Evolutionary conservation across 2,113 vertebrate species (phyloP).

Genomic region (Maccullochella peelii): DNA sequence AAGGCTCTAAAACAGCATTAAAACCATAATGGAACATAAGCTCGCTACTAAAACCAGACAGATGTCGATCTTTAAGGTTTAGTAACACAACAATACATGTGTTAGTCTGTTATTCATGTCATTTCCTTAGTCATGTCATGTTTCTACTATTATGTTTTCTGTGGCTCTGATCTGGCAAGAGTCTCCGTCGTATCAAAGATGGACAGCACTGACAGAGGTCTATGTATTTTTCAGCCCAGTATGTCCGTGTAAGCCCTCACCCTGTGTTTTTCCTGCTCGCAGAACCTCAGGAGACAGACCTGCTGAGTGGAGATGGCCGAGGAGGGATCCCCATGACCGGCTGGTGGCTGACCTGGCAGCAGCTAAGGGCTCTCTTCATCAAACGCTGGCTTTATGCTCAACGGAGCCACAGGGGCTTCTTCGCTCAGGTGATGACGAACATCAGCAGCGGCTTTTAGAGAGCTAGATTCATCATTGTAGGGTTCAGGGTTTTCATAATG

Average conservation of each 20-base stretch:
- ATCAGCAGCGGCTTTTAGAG: not conserved
- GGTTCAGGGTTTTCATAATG: not conserved
- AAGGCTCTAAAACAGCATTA: too few species aligned
- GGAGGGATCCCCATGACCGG: slow-evolving; percentile 69
- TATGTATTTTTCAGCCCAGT: not conserved
- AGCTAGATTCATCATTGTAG: not conserved
- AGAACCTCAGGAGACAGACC: slow-evolving; percentile 84
- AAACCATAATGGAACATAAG: not conserved
- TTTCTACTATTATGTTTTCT: not conserved
- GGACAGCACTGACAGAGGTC: not conserved
- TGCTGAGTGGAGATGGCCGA: slow-evolving; percentile 67
- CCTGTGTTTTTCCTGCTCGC: slow-evolving; percentile 18
- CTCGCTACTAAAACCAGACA: not conserved
- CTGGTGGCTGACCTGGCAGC: slow-evolving; percentile 85
- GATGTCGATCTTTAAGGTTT: not conserved
- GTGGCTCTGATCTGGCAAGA: not conserved
- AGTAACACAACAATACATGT: not conserved
- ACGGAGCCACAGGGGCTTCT: slow-evolving; percentile 87
- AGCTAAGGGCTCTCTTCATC: slow-evolving; percentile 89
- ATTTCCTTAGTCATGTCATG: not conserved
- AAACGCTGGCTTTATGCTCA: slow-evolving; percentile 89
- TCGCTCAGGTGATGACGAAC: slow-evolving; percentile 86
- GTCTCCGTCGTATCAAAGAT: not conserved
- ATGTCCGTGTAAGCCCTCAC: not conserved
- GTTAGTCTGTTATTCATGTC: not conserved